A percentile compares a stretch with the other conserved stretches of the same genome.
Evolutionary conservation across 1,140 invertebrate genomes (phyloP).

Genomic region (Aplysia californica): DNA sequence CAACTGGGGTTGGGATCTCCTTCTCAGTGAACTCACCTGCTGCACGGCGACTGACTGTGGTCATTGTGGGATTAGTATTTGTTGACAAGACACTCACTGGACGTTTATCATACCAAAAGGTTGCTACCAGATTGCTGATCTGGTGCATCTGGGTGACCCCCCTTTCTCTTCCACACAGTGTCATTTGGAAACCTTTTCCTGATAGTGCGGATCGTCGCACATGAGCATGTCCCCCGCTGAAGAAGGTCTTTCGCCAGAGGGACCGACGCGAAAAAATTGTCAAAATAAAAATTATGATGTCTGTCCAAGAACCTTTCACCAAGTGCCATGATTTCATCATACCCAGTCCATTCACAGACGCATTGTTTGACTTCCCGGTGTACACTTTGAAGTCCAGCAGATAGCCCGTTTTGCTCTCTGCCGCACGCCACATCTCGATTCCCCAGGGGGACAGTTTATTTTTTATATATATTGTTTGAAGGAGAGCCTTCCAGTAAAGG

Average conservation of each 20-base stretch:
- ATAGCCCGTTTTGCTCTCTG: slow-evolving; percentile 54
- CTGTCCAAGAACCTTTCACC: background rate
- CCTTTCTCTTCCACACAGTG: too few relatives aligned
- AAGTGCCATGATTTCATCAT: slow-evolving; percentile 21
- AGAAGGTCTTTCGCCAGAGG: slow-evolving; percentile 18
- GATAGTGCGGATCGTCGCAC: too few relatives aligned
- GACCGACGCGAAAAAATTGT: slow-evolving; percentile 33
- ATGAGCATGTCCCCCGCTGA: slow-evolving; percentile 9
- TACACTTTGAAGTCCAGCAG: slow-evolving; percentile 65
- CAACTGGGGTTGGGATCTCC: background rate
- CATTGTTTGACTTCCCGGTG: background rate
- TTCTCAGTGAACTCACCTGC: background rate
- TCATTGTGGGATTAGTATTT: background rate
- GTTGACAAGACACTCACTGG: background rate
- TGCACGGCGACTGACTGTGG: background rate
- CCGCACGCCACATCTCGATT: slow-evolving; percentile 64
- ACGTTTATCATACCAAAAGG: slow-evolving; percentile 1
- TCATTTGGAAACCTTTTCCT: too few relatives aligned
- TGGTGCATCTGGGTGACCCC: slow-evolving; percentile 5
- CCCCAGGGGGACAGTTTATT: slow-evolving; percentile 69
- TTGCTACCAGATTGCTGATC: background rate
- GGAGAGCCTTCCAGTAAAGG: slow-evolving; percentile 51
- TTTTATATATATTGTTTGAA: slow-evolving; percentile 68
- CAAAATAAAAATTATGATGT: slow-evolving; percentile 32
- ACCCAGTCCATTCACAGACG: background rate